Evolutionary conservation across 2,888 invertebrate genomes (phyloP), one percentile per base, ranked within the genome.

Genomic region (Pachycephus smyrnensis): DNA sequence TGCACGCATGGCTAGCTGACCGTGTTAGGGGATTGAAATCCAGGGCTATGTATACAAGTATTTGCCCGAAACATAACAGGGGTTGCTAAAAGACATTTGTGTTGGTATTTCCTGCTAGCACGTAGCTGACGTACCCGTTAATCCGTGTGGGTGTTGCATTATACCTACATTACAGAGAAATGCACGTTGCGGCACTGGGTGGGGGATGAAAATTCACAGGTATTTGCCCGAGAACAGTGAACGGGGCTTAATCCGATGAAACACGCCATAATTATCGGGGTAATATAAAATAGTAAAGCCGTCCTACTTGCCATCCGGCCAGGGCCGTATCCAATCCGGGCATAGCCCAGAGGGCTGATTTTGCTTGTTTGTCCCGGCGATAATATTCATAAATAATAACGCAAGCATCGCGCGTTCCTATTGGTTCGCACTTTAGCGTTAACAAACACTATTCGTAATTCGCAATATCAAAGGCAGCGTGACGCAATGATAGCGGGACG

Each of bases 211-310:
- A 79, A 79, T 79, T 76, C 77, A 55, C 74, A 75, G 68, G 73
- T 74, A 78, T 80, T 80, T 78, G 78, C 78, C 68, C 75, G 69
- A 30, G 76, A 76, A 75, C 75, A 33, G 68, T 55, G 73, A 35
- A 32, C 73, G 68, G 23, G 33, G 73, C 69, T 80, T 79, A 79
- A 80, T 80, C 80, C 80, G 35, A 15, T 76, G 33, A 73, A 78
- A 80, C 75, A 76, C 73, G 73, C 77, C 75, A 80, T 80, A 79
- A 80, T 80, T 80, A 80, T 80, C 76, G 76, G 79, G 71, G 75
- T 80, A 79, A 80, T 79, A 80, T 80, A 80, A 80, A 80, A 80
- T 76, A 75, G 74, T 68, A 78, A 71, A 68, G 23, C 73, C 73
- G 73, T 1, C 12, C 37, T 36, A 78, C 40, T 31, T 36, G 68